Conservation (phyloP, 2,797 vertebrate genomes). For the Anisognathus igniventris region DNA sequence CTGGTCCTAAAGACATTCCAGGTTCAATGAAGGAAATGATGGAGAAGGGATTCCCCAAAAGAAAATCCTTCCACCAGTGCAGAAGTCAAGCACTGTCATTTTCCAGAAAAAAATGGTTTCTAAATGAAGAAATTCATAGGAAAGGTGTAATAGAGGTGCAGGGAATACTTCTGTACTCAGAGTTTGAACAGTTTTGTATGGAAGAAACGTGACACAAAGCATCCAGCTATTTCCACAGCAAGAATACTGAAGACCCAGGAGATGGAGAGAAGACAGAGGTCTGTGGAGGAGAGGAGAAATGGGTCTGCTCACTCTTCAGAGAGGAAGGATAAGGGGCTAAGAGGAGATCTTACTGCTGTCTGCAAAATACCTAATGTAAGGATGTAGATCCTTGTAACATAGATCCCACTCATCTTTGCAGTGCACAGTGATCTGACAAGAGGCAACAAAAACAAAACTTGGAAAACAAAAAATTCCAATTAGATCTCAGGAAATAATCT, state of each 20-base stretch:
- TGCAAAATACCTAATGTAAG: not conserved
- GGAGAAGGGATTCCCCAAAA: not conserved
- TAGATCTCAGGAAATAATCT: not conserved
- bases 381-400: not conserved
- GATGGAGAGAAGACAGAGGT: not conserved
- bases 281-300: not conserved
- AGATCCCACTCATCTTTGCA: not conserved
- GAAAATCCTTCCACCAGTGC: not conserved
- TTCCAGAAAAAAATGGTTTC: not conserved
- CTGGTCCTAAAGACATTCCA: not conserved
- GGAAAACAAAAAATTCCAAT: not conserved
- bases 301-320: not conserved
- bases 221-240: not conserved
- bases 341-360: not conserved
- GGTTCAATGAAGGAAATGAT: not conserved
- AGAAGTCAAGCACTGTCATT: not conserved
- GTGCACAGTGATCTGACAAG: not conserved
- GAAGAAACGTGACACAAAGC: not conserved
- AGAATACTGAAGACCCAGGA: not conserved
- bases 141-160: not conserved
- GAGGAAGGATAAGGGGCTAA: not conserved
- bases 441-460: not conserved
- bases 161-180: not conserved
- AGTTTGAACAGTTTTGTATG: not conserved
- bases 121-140: not conserved